Evolutionary conservation across 37 sponge, comb jelly and placozoan genomes (phyloP), one percentile per base, ranked within the genome.

Genomic region (Ephydatia muelleri): DNA sequence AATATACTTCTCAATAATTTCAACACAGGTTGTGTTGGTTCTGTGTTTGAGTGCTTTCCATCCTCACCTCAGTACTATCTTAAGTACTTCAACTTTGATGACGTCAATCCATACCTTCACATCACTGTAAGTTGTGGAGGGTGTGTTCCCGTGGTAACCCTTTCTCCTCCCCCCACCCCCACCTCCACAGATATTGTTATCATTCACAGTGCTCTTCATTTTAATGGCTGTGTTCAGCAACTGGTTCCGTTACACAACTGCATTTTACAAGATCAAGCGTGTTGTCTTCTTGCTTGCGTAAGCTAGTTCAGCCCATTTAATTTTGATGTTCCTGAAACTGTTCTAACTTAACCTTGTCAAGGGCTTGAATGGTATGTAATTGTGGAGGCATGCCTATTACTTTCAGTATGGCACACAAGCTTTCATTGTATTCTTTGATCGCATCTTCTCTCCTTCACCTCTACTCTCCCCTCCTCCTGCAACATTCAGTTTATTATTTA

Each of bases 31-130:
- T 88, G 88, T 48, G 28, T 26, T 3, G 78, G 70, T 16, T 80
- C 88, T 11, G 19, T 57, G 19, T 26, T 84, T 30, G 88, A 92
- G 64, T 92, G 92, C 48, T 92, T 84, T 66, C n/a, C 75, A 29
- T 22, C 32, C 37, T 83, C 85, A 13, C 75, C 68, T 1, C 39
- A 80, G 19, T 92, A 84, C 77, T 83, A 70, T 26, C 85, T 92
- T 19, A 39, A 47, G 22, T 69, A 82, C 26, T 92, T 88, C 67
- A 70, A 48, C 27, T 84, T 92, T 49, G 69, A 77, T 64, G 68
- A 88, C 49, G 79, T 88, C 21, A 72, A 92, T 16, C 88, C 88
- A 2, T 87, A 43, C 74, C 38, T 84, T 22, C 76, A 92, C 70
- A 31, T 92, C 35, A 31, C 71, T 32, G 90, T 89, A 68, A 79